These are phyloP conservation scores for Upupa epops DNA, from an alignment of 2,113 vertebrate species.

Conservation along the genomic window DNA sequence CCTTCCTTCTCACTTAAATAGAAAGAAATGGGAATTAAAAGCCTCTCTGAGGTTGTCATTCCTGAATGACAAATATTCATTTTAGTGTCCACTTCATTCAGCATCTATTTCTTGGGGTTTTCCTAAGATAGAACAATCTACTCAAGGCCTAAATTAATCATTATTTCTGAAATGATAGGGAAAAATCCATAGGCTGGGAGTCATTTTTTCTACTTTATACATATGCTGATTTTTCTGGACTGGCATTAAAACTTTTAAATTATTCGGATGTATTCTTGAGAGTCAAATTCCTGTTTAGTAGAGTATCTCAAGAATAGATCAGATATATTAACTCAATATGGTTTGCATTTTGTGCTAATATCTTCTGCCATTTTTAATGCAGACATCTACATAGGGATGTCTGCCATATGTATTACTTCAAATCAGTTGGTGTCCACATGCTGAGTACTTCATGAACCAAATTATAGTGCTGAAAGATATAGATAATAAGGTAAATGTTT, in stretches of 20 bases:
- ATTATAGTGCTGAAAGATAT: neutral
- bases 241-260: conserved; percentile 5
- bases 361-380: conserved; percentile 36
- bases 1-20: neutral
- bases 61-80: neutral
- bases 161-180: neutral
- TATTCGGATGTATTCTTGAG: neutral
- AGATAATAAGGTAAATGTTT: neutral
- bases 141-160: neutral
- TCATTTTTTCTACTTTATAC: neutral
- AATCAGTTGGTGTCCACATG: conserved; percentile 58
- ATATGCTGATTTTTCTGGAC: neutral
- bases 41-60: neutral
- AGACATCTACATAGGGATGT: conserved; percentile 14
- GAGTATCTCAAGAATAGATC: conserved; percentile 1
- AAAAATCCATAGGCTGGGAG: neutral
- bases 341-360: conserved; percentile 52
- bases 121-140: neutral
- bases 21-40: neutral
- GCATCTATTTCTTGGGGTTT: neutral
- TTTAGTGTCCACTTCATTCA: neutral
- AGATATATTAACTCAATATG: conserved; percentile 24
- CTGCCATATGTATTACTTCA: conserved; percentile 38
- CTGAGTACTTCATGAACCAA: neutral
- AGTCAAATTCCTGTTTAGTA: neutral